Evolutionary conservation across 2,888 invertebrate genomes (phyloP), one percentile per base, ranked within the genome.

Genomic region (Tachina lurida): DNA sequence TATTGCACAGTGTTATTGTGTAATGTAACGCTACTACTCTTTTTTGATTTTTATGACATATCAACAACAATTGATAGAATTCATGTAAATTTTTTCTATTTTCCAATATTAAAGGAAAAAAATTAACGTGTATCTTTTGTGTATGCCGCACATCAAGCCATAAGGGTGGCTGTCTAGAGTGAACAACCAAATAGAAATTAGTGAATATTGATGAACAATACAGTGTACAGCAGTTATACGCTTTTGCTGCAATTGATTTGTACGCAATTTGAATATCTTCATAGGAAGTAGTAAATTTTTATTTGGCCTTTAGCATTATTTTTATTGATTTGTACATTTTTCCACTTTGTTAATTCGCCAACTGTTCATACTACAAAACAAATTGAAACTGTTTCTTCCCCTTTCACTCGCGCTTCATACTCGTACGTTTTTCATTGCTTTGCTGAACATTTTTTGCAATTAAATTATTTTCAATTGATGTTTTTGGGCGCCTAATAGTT

Each of bases 281-380:
- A 43, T 43, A 31, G 19, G 45, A 19, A 67, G 62, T 63, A 74
- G 39, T 65, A 60, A 74, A 68, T 60, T 81, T 68, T 68, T 56
- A 52, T 75, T 74, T 78, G 52, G 83, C 86, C 83, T 73, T 79
- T 79, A 73, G 86, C 83, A 56, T 67, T 54, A 63, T 70, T 76
- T 82, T 79, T 83, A 86, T 86, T 83, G 86, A 83, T 83, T 86
- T 80, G 75, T 76, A 58, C 71, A 89, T 71, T 78, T 91, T 91
- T 91, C 90, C 91, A 91, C 87, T 90, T 91, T 91, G 90, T 91
- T 91, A 91, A 90, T 89, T 90, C 89, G 89, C 89, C 90, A 91
- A 87, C 76, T 85, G 84, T 81, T 84, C 77, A 60, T 70, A 80
- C 89, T 89, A 88, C 88, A 89, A 90, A 7, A 90, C 89, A 90